Evolutionary conservation across 2,888 invertebrate genomes (phyloP), one percentile per base, ranked within the genome.

Genomic region (Scelioninae gen. 2): DNA sequence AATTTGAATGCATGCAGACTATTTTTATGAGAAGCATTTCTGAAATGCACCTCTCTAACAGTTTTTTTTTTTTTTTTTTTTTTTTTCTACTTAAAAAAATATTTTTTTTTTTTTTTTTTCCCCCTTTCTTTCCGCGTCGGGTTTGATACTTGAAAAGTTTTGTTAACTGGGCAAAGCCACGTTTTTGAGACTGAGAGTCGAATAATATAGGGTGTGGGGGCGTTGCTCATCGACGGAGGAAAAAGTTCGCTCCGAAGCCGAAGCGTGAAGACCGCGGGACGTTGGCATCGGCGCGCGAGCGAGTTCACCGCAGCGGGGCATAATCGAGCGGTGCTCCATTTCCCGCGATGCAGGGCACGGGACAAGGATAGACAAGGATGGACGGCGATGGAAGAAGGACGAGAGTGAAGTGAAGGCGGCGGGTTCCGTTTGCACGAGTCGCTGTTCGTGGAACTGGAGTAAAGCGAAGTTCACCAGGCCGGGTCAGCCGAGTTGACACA

Each of bases 381-480:
- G n/a, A n/a, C n/a, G n/a, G 53, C 50, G 60, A 52, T 37, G 60
- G 43, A 50, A 52, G 67, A 71, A 72, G 63, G 72, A 69, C 65
- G 58, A 73, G 76, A 60, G 48, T 60, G 63, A 71, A 50, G 65
- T 41, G 71, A 74, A 70, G 73, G 75, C 63, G 72, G 76, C 68
- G 74, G 78, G 75, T 80, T 79, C 81, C 79, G 81, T 80, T 81
- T 81, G 80, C 80, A 79, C 76, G 74, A 65, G 50, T 72, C 61
- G 71, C 28, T 67, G 64, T 68, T 73, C 73, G 52, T 71, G 61
- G 71, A 76, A 75, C 79, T 81, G 77, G 76, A 80, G 76, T 78
- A 78, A 79, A 79, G 81, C 80, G 78, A 78, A 78, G 84, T 82
- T 84, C 83, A 84, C 80, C 78, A 79, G 83, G 83, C 82, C 84